Percentiles rank a stretch among this genome's conserved stretches.
Conservation (phyloP, 2,888 invertebrate species). For the Spicauda simplicius region DNA sequence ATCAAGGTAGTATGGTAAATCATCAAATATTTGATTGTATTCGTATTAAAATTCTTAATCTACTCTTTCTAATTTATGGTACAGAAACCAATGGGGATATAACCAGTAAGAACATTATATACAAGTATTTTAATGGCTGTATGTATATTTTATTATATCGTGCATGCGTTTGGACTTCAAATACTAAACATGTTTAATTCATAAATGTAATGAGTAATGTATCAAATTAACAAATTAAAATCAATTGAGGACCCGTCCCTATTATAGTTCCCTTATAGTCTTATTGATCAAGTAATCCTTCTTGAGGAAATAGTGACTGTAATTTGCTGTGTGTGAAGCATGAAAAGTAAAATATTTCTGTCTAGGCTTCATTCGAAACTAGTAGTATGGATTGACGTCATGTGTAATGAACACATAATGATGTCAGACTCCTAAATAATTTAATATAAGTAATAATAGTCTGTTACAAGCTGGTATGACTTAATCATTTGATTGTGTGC, state of each 20-base stretch:
- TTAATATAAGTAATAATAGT: conserved; percentile 18
- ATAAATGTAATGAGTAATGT: conserved; percentile 7
- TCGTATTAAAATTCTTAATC: background rate
- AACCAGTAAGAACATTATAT: conserved; percentile 77
- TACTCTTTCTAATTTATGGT: conserved; percentile 55
- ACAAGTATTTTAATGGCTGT: conserved; percentile 80
- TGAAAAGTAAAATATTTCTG: too few relatives aligned
- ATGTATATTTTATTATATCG: conserved; percentile 68
- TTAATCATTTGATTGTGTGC: conserved; percentile 1
- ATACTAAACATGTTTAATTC: conserved; percentile 6
- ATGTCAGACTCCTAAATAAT: conserved; percentile 30
- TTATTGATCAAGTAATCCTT: background rate
- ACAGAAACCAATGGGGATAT: conserved; percentile 79
- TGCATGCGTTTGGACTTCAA: conserved; percentile 51
- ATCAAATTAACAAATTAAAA: background rate
- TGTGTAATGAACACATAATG: conserved; percentile 16
- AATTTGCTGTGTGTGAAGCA: background rate
- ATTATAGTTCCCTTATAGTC: too few relatives aligned
- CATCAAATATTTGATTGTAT: background rate
- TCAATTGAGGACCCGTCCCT: background rate
- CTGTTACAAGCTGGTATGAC: conserved; percentile 16
- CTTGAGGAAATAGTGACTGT: background rate
- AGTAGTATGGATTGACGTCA: background rate
- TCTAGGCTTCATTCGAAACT: too few relatives aligned
- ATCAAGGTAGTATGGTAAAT: too few relatives aligned